Evolutionary conservation across 2,113 vertebrate genomes (phyloP).

Genomic region (Bettongia penicillata): DNA sequence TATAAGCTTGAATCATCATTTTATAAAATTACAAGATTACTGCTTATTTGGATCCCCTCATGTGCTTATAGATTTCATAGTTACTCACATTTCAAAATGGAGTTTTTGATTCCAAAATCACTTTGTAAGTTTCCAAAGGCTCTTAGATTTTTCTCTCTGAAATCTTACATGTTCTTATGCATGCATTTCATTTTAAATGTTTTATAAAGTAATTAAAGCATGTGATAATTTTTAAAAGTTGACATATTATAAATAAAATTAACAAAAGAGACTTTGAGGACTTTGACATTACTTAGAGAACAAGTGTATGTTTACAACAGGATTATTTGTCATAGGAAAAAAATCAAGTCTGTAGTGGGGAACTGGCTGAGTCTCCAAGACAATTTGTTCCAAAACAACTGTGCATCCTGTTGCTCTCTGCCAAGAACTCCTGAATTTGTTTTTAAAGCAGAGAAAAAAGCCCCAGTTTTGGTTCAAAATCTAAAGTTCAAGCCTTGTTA

Average conservation of each 20-base stretch:
- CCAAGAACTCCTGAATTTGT: background rate
- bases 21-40: background rate
- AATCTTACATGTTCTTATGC: background rate
- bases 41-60: background rate
- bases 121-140: background rate
- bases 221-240: background rate
- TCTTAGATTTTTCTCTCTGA: background rate
- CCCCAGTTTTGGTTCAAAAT: background rate
- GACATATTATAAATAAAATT: background rate
- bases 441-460: background rate
- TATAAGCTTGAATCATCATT: background rate
- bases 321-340: background rate
- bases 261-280: background rate
- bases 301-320: background rate
- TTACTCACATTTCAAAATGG: background rate
- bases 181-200: background rate
- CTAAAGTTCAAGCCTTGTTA: background rate
- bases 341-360: background rate
- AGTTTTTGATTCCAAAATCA: conserved; percentile 15
- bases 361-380: background rate
- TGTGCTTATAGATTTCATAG: background rate
- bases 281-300: background rate
- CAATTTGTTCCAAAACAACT: background rate
- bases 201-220: background rate
- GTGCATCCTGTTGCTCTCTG: background rate